A percentile compares a stretch with the other conserved stretches of the same genome.
Evolutionary conservation across 2,113 vertebrate genomes (phyloP).

Genomic region (Hypocryptadius cinnamomeus): DNA sequence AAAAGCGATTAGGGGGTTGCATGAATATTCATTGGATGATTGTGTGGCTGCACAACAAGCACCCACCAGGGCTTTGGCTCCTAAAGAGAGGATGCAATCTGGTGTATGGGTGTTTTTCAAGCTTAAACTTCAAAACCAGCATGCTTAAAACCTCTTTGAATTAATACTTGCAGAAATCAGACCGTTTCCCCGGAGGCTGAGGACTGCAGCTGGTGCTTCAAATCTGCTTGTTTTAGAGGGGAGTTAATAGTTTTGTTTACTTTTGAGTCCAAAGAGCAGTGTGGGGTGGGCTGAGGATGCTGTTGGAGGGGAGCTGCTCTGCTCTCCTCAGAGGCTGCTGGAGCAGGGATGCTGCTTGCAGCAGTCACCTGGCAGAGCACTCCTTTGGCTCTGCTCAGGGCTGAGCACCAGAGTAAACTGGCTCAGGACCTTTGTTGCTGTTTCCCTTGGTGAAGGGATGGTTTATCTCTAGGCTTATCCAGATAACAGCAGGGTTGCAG

Average conservation of each 20-base stretch:
- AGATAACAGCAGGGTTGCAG: neutral
- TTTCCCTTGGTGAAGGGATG: neutral
- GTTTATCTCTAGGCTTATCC: neutral
- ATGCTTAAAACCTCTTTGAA: slow-evolving; percentile 13
- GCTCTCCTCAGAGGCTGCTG: neutral
- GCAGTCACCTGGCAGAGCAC: neutral
- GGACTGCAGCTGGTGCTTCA: slow-evolving; percentile 18
- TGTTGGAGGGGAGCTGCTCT: neutral
- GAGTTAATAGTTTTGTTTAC: neutral
- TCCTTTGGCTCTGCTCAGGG: neutral
- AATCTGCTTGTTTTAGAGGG: neutral
- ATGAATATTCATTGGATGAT: slow-evolving; percentile 33
- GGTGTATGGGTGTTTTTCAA: slow-evolving; percentile 6
- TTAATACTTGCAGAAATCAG: neutral
- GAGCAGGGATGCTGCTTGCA: neutral
- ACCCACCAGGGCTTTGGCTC: neutral
- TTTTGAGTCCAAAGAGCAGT: neutral
- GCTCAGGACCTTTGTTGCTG: neutral
- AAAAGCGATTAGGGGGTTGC: neutral
- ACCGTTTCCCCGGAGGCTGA: neutral
- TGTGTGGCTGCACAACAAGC: neutral
- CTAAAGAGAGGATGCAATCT: neutral
- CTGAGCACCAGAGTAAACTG: neutral
- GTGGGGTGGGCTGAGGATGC: neutral
- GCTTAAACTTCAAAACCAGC: slow-evolving; percentile 36